Percentiles rank a stretch among this genome's conserved stretches.
phyloP scores from a whole-genome alignment of 2,888 invertebrate genomes.

The Pseudoips prasinana region DNA sequence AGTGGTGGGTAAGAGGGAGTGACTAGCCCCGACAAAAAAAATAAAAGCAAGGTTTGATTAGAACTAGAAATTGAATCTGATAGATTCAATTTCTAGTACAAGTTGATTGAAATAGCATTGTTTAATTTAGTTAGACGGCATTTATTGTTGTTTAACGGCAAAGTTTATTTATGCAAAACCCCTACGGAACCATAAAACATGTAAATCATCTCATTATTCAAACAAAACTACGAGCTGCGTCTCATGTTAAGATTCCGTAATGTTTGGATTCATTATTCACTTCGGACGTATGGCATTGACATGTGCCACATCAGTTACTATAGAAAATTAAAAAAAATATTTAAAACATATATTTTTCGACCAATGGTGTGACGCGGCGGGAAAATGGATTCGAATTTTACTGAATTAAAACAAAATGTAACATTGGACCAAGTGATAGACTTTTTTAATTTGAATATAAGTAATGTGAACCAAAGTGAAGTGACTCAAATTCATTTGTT shows the following conservation, averaged over 20 bases:
- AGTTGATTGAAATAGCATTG: too few species aligned
- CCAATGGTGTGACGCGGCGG: slow-evolving; percentile 14
- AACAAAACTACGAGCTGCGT: slow-evolving; percentile 51
- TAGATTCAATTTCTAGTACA: too few species aligned
- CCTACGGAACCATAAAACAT: slow-evolving; percentile 52
- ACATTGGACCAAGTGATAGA: slow-evolving; percentile 46
- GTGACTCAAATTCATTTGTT: slow-evolving; percentile 43
- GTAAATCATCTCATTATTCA: slow-evolving; percentile 56
- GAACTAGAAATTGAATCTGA: too few species aligned
- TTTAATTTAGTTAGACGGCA: too few species aligned
- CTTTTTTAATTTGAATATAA: slow-evolving; percentile 46
- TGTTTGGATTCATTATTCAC: slow-evolving; percentile 54
- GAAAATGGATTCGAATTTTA: slow-evolving; percentile 24
- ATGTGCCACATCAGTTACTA: slow-evolving; percentile 32
- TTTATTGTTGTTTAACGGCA: neutral
- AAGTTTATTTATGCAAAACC: neutral
- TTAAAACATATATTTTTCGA: neutral
- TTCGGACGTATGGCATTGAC: slow-evolving; percentile 48
- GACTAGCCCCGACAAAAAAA: too few species aligned
- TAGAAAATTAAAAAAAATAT: neutral
- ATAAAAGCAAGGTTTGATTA: too few species aligned
- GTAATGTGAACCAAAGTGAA: slow-evolving; percentile 54
- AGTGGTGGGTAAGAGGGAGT: too few species aligned
- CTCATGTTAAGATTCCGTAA: slow-evolving; percentile 48
- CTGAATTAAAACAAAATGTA: slow-evolving; percentile 35